Conservation (phyloP, 2,113 vertebrate species). For the Pachycephala philippinensis region DNA sequence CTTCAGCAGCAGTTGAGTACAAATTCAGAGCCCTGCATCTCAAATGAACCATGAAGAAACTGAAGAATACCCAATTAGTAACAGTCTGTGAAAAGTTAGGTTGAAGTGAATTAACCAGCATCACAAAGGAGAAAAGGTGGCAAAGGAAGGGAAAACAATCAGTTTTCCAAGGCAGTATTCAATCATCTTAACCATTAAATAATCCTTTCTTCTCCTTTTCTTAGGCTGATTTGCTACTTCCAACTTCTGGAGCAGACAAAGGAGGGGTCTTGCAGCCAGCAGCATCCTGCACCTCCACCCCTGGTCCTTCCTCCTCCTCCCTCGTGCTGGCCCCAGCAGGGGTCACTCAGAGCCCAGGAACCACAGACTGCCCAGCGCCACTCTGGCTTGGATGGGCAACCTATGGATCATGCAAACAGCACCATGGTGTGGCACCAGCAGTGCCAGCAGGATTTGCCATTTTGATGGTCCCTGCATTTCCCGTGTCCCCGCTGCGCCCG, state of each 20-base stretch:
- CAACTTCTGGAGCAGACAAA: constrained; percentile 8
- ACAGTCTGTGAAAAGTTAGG: constrained; percentile 66
- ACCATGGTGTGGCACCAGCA: neutral
- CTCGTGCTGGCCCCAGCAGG: constrained; percentile 50
- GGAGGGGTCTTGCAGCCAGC: neutral
- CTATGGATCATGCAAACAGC: accelerated
- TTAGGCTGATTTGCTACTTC: constrained; percentile 9
- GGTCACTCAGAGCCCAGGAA: constrained; percentile 63
- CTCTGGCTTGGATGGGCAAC: neutral
- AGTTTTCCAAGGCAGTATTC: constrained; percentile 37
- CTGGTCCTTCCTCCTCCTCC: constrained; percentile 22
- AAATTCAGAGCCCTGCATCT: constrained; percentile 51
- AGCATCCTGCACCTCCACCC: neutral
- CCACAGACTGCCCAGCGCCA: neutral
- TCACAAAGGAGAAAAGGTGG: constrained; percentile 56
- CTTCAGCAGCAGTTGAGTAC: constrained; percentile 39
- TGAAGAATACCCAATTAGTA: constrained; percentile 67
- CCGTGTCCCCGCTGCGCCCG: accelerated
- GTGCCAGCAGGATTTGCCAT: accelerated
- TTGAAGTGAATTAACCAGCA: constrained; percentile 55
- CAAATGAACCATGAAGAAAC: constrained; percentile 62
- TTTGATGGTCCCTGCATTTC: accelerated
- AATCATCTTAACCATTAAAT: constrained; percentile 35
- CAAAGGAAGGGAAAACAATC: constrained; percentile 53
- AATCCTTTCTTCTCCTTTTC: constrained; percentile 51